Evolutionary conservation across 2,888 invertebrate genomes (phyloP), one percentile per base, ranked within the genome.

Genomic region (Teinopalpus imperialis): DNA sequence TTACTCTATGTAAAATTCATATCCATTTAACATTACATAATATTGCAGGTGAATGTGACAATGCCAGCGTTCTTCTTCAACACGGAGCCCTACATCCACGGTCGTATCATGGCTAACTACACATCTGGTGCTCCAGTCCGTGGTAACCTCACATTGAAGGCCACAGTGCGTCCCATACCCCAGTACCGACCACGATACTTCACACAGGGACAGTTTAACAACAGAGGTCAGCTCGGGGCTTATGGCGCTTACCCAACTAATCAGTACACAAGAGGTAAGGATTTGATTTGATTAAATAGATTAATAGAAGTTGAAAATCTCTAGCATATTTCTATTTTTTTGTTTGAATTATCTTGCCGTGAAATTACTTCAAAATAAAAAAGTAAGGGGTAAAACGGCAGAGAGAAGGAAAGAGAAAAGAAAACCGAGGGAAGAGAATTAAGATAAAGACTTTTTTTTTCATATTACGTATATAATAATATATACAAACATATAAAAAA

Each of bases 31-130:
- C 30, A 13, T 0, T 14, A n/a, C n/a, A 30, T 16, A 16, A 26
- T 10, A 8, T 8, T 4, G 2, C 66, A 92, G 91, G 96, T 97
- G 0, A 98, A 98, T 78, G 97, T 98, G 0, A 97, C 97, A 0
- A 97, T 98, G 94, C 96, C 98, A 0, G 95, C 97, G 0, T 97
- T 97, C 77, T 95, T 98, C 86, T 95, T 97, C 74, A 95, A 95
- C 63, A 94, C 94, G 12, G 97, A 97, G 61, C 92, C 90, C 5
- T 97, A 89, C 66, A 93, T 98, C 66, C 91, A 93, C 66, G 98
- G 98, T 0, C 92, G 93, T 0, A 92, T 98, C 1, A 94, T 96
- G 92, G 98, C 98, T 0, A 98, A 98, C 91, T 98, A 97, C 70
- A 98, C 98, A 0, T 97, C 96, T 48, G 98, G 98, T 1, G 95